Evolutionary conservation across 2,888 invertebrate genomes (phyloP).

Genomic region (Idaea dimidiata): DNA sequence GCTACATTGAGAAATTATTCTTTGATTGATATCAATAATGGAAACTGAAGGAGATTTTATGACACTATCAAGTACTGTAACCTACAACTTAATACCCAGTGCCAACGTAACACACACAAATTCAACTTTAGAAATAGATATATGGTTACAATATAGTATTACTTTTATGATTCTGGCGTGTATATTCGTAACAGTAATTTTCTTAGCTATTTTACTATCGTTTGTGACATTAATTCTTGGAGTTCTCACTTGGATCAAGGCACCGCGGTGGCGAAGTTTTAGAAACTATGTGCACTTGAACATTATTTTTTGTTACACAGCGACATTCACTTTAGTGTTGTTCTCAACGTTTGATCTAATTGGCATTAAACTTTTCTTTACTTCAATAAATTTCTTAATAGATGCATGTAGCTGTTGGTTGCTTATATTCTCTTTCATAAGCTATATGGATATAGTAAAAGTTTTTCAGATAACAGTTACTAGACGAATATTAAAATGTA

Average conservation of each 20-base stretch:
- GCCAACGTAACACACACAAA: too few species aligned
- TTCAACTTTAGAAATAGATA: too few species aligned
- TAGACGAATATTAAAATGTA: conserved; percentile 5
- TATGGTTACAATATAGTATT: too few species aligned
- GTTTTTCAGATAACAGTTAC: conserved; percentile 2
- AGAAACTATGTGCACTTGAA: conserved; percentile 3
- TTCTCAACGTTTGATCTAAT: neutral
- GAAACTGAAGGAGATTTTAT: too few species aligned
- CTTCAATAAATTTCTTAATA: neutral
- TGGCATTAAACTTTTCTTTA: neutral
- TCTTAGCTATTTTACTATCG: neutral
- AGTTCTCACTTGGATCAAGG: neutral
- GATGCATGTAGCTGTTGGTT: neutral
- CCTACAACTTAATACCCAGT: too few species aligned
- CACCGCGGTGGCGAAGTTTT: neutral
- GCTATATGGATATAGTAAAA: conserved; percentile 3
- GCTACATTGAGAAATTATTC: too few species aligned
- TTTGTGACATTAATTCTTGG: neutral
- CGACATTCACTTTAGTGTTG: neutral
- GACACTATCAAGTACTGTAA: too few species aligned
- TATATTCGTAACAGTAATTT: neutral
- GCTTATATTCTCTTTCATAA: neutral
- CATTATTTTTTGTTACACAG: neutral
- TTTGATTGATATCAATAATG: too few species aligned
- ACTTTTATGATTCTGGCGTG: too few species aligned